Evolutionary conservation across 2,113 vertebrate species (phyloP).

Genomic region (Psammodynastes pulverulentus): DNA sequence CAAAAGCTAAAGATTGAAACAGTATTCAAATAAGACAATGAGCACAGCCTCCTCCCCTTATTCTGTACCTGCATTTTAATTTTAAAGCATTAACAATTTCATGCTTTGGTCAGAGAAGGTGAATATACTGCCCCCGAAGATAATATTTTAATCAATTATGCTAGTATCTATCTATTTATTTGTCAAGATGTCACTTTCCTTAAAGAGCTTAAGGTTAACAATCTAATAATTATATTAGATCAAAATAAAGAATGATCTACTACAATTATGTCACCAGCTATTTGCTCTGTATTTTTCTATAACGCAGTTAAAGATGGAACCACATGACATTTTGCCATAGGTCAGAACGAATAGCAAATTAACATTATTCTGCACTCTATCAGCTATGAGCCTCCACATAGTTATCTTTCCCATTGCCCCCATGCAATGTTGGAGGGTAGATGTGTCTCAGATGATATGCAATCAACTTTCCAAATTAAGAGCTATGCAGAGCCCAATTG

Average conservation of each 20-base stretch:
- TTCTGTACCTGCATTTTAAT: slow-evolving; percentile 60
- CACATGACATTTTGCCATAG: neutral
- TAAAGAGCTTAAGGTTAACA: neutral
- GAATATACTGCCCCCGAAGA: neutral
- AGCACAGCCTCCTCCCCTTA: slow-evolving; percentile 48
- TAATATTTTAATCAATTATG: neutral
- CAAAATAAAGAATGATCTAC: neutral
- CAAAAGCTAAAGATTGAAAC: slow-evolving; percentile 64
- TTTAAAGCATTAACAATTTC: slow-evolving; percentile 49
- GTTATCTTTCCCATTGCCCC: neutral
- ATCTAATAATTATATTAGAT: neutral
- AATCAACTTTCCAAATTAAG: neutral
- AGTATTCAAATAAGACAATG: slow-evolving; percentile 61
- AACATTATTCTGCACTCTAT: neutral
- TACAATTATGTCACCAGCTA: neutral
- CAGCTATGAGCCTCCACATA: neutral
- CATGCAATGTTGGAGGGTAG: neutral
- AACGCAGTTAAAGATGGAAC: neutral
- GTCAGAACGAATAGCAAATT: neutral
- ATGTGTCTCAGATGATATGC: neutral
- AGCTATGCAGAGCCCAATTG: neutral
- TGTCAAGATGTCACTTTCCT: neutral
- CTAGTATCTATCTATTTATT: neutral
- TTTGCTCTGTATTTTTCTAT: neutral
- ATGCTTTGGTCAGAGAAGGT: slow-evolving; percentile 30